Evolutionary conservation across 2,888 invertebrate species (phyloP), one percentile per base, ranked within the genome.

Genomic region (Drosophila koepferae): DNA sequence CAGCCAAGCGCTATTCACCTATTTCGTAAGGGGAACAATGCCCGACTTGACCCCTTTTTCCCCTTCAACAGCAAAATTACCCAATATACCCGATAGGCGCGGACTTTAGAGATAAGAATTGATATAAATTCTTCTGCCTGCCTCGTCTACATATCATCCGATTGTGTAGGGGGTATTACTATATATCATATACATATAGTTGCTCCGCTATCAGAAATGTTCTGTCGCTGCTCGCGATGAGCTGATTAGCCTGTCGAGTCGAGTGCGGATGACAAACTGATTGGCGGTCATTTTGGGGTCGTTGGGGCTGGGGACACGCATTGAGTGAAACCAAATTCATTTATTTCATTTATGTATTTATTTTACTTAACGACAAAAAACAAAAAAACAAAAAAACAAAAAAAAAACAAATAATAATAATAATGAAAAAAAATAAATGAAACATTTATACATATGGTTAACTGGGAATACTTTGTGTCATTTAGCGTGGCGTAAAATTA

Each of bases 401-500:
- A 16, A 44, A 20, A 44, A 20, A 9, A 18, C 2, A 34, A 23
- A 14, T 23, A 23, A 23, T 23, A 23, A 23, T 23, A 38, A 14
- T 5, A 38, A 28, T 28, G 14, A 14, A 38, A 14, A 38, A 14
- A 14, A 38, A 3, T 14, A 38, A 38, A 14, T 5, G 16, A 40
- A 40, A 16, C 16, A 40, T 40, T 16, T n/a, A 46, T 14, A 23
- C 5, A 16, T 18, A 16, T 14, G 9, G 2, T 18, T 48, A 54
- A 6, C 46, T 34, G 9, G 48, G 20, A 72, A 72, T 60, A 63
- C 60, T 72, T 60, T n/a, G 34, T 53, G 14, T 40, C 9, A 38
- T 61, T 94, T 94, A 96, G 81, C 96, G 94, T 31, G 96, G 96
- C 80, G 96, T 64, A 96, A 97, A 62, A 96, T 82, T 84, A 75